Percentiles rank a stretch among this genome's conserved stretches.
phyloP scores from a whole-genome alignment of 1,140 invertebrate species.

The Sitophilus oryzae region DNA sequence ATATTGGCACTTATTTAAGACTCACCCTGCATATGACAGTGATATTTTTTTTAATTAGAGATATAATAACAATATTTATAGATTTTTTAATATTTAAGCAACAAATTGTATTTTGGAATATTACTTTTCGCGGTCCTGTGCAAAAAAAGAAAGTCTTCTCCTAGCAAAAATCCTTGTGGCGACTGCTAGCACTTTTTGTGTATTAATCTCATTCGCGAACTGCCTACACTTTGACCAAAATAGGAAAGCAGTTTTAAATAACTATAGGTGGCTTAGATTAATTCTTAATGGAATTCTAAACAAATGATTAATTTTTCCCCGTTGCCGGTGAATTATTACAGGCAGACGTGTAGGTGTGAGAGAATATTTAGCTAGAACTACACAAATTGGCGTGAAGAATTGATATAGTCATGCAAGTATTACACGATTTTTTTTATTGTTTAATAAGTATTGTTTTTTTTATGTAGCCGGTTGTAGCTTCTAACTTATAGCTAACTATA shows the following conservation, averaged over 20 bases:
- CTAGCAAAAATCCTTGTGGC: neutral
- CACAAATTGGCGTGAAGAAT: neutral
- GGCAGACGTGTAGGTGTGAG: neutral
- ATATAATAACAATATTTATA: no score
- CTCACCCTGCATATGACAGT: no score
- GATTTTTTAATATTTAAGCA: no score
- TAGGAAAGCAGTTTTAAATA: neutral
- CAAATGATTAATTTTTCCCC: neutral
- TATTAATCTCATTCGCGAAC: neutral
- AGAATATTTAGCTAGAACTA: neutral
- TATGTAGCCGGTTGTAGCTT: no score
- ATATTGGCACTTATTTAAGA: no score
- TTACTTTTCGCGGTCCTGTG: no score
- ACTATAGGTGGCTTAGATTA: neutral
- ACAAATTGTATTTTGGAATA: no score
- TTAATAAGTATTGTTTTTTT: no score
- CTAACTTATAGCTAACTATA: no score
- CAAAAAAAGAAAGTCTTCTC: neutral
- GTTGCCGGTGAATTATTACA: neutral
- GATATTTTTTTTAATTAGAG: no score
- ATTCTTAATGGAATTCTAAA: neutral
- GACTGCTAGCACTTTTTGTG: neutral
- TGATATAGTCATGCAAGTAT: neutral
- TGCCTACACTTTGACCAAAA: neutral
- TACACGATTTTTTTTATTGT: no score